phyloP scores from a whole-genome alignment of 2,797 vertebrate genomes.

The Gallinago solitaria region DNA sequence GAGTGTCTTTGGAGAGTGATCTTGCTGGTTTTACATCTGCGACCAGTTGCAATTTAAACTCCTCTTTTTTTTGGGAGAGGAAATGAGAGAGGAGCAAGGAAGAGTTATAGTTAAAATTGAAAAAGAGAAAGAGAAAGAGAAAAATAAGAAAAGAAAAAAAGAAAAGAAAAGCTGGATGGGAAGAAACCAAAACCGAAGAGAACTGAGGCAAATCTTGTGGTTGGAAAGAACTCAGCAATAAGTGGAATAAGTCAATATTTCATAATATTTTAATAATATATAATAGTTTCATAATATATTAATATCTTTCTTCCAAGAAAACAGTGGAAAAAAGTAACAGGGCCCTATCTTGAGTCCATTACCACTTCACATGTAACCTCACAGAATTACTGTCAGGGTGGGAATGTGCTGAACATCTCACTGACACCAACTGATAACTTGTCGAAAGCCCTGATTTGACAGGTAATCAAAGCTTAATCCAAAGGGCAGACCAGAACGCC shows the following conservation, averaged over 20 bases:
- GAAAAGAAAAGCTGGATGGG: background rate
- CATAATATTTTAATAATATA: no score
- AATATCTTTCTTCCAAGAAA: background rate
- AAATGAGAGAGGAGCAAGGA: slow-evolving; percentile 53
- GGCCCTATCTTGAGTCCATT: background rate
- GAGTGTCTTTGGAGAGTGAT: slow-evolving; percentile 10
- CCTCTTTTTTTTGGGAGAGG: slow-evolving; percentile 59
- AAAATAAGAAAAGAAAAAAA: background rate
- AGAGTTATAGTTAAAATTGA: background rate
- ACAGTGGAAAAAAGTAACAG: background rate
- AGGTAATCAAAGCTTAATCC: background rate
- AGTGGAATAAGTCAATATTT: background rate
- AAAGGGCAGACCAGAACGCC: background rate
- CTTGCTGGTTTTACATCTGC: slow-evolving; percentile 48
- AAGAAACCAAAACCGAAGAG: background rate
- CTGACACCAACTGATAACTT: background rate
- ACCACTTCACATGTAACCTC: background rate
- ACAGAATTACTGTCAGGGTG: background rate
- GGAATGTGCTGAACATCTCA: background rate
- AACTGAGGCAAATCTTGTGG: background rate
- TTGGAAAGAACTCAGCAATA: background rate
- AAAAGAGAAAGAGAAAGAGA: background rate
- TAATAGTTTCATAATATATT: background rate
- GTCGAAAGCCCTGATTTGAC: background rate
- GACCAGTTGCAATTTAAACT: slow-evolving; percentile 68